phyloP scores from a whole-genome alignment of 2,888 invertebrate genomes.

The Dione juno region DNA sequence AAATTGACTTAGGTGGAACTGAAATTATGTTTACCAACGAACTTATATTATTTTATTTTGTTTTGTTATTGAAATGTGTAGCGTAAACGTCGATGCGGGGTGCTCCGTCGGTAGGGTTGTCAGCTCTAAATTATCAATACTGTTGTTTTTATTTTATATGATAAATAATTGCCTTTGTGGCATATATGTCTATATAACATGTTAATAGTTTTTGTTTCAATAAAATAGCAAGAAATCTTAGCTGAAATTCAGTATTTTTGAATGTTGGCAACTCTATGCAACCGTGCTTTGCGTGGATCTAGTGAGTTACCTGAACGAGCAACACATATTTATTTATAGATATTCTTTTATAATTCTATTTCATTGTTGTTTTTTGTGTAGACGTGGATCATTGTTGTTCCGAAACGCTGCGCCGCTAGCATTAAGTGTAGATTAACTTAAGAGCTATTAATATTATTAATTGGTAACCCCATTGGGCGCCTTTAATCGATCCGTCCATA shows the following conservation, averaged over 20 bases:
- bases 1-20: constrained; percentile 78
- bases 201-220: constrained; percentile 1
- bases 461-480: constrained; percentile 82
- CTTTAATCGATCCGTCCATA: constrained; percentile 83
- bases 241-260: not conserved
- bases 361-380: constrained; percentile 70
- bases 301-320: constrained; percentile 81
- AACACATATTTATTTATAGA: constrained; percentile 78
- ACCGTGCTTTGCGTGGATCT: constrained; percentile 63
- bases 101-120: constrained; percentile 58
- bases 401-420: constrained; percentile 67
- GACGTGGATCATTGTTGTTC: constrained; percentile 53
- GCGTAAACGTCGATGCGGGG: constrained; percentile 60
- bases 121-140: not conserved
- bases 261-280: constrained; percentile 48
- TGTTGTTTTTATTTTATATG: not conserved
- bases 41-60: constrained; percentile 62
- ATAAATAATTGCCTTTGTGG: not conserved
- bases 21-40: constrained; percentile 83
- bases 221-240: not conserved
- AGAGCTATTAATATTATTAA: constrained; percentile 80
- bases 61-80: constrained; percentile 73
- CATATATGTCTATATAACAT: not conserved
- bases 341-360: constrained; percentile 71
- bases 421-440: constrained; percentile 63